Evolutionary conservation across 2,797 vertebrate genomes (phyloP).

Genomic region (Carduelis carduelis): DNA sequence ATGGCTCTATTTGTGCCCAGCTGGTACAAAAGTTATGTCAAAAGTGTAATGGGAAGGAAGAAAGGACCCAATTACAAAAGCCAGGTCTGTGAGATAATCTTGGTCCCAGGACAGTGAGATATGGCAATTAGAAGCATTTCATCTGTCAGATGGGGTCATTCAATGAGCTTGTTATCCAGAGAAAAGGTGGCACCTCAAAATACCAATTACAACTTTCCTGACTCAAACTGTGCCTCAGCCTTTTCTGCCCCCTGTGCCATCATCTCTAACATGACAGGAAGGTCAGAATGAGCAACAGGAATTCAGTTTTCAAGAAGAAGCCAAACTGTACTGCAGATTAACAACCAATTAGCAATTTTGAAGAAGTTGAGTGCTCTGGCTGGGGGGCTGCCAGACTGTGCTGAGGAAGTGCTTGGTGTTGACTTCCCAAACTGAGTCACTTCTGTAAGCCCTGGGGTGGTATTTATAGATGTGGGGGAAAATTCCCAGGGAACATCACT

Average conservation of each 20-base stretch:
- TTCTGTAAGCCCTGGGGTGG: conserved; percentile 42
- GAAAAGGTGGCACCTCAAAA: not conserved
- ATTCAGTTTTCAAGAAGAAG: conserved; percentile 49
- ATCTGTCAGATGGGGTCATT: not conserved
- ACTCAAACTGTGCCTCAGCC: not conserved
- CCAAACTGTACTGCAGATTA: not conserved
- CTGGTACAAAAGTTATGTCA: not conserved
- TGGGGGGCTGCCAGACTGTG: conserved; percentile 40
- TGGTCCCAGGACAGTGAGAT: not conserved
- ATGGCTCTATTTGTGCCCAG: not conserved
- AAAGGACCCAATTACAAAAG: not conserved
- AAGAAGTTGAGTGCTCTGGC: conserved; percentile 71
- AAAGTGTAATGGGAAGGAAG: not conserved
- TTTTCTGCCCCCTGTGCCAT: not conserved
- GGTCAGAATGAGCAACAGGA: conserved; percentile 19
- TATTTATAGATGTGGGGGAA: conserved; percentile 74
- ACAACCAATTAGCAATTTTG: conserved; percentile 64
- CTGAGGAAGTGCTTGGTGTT: conserved; percentile 69
- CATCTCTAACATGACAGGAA: conserved; percentile 18
- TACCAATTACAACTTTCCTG: not conserved
- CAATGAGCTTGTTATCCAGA: not conserved
- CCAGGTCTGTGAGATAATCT: not conserved
- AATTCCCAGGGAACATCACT: conserved; percentile 79
- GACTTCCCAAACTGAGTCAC: conserved; percentile 79
- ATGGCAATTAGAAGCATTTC: not conserved